Base-by-base conservation (phyloP, 1,140 invertebrate species). In the Harpegnathos saltator region DNA sequence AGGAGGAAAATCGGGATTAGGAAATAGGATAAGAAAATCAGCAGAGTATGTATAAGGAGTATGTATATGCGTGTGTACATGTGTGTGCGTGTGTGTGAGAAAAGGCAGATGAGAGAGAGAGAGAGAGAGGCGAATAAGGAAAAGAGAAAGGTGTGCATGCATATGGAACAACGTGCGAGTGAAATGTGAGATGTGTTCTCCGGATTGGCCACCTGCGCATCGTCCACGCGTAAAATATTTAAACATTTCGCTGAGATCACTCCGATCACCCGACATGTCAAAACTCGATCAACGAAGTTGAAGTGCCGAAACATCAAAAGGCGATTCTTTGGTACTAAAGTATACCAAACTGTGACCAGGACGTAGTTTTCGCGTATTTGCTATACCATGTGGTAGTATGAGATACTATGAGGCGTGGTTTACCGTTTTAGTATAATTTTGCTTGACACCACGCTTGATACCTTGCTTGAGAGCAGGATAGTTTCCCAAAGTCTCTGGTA, bases 21-120 rank as follows among this genome's bases (percentile, higher is more conserved):
- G 65, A 69, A 80, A 58, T 80, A 80, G 63, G 52, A 80, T 69
- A 58, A 69, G 24, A 38, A 69, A 80, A 69, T 33, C 22, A n/a
- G 65, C 19, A 29, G 29, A 77, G 15, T 52, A 65, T 65, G 9
- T 65, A 62, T 61, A 52, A 17, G 7, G 12, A 3, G 12, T n/a
- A n/a, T n/a, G n/a, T n/a, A n/a, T n/a, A n/a, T n/a, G n/a, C n/a
- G n/a, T n/a, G n/a, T n/a, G n/a, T n/a, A n/a, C n/a, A n/a, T n/a
- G n/a, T n/a, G n/a, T n/a, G n/a, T n/a, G n/a, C n/a, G n/a, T n/a
- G 24, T 22, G 7, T 14, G n/a, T 19, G 19, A 77, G 52, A 29
- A 50, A 38, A 15, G 26, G 26, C 63, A 44, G 75, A 58, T 68
- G 69, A 68, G 17, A 68, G 68, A 44, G 29, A 26, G 15, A 24